Evolutionary conservation across 2,113 vertebrate species (phyloP).

Genomic region (Anhinga rufa): DNA sequence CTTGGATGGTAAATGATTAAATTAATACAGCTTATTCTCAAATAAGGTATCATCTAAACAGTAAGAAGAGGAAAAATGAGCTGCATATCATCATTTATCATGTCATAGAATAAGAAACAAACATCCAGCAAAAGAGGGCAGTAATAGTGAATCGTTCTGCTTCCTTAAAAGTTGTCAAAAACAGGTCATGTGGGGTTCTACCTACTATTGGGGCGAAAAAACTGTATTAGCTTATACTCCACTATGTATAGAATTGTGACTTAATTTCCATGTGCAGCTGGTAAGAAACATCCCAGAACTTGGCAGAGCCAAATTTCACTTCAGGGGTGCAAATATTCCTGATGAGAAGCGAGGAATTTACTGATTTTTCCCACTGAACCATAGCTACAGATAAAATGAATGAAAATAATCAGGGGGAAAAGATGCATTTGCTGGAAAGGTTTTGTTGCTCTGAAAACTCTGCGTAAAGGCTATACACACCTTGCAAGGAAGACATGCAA

Average conservation of each 20-base stretch:
- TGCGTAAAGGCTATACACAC: background rate
- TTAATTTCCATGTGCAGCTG: background rate
- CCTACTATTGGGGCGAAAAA: background rate
- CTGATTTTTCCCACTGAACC: background rate
- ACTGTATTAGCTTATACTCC: background rate
- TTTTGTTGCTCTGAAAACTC: background rate
- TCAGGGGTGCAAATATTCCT: background rate
- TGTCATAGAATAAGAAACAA: background rate
- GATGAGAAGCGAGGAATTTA: background rate
- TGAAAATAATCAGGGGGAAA: background rate
- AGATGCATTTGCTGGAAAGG: background rate
- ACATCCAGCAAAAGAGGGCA: conserved; percentile 38
- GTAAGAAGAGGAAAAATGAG: background rate
- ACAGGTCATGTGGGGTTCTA: background rate
- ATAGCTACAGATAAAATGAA: background rate
- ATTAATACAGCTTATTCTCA: background rate
- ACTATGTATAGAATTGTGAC: background rate
- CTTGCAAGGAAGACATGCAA: accelerated
- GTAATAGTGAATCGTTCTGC: background rate
- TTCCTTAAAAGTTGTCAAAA: background rate
- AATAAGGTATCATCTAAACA: background rate
- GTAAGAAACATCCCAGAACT: background rate
- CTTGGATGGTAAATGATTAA: background rate
- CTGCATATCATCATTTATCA: background rate
- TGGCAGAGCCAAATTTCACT: background rate